A percentile compares a stretch with the other conserved stretches of the same genome.
Conservation (phyloP, 1,140 invertebrate species). For the Saccostrea glomerata region DNA sequence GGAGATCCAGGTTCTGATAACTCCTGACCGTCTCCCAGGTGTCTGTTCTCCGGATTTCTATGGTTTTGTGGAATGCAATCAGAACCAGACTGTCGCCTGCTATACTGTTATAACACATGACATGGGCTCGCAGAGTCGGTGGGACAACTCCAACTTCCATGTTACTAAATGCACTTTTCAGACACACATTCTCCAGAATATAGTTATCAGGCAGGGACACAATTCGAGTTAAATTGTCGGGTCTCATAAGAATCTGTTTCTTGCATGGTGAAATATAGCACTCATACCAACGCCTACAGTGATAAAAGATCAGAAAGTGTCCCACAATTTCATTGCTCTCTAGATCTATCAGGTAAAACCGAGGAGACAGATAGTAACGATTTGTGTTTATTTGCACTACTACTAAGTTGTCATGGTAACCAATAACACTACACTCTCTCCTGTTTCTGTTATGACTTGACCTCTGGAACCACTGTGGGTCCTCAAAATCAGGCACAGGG, state of each 20-base stretch:
- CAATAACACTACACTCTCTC: conserved; percentile 64
- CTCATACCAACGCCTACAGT: conserved; percentile 68
- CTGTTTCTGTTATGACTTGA: conserved; percentile 57
- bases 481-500: conserved; percentile 53
- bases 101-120: conserved; percentile 62
- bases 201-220: conserved; percentile 65
- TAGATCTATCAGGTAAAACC: conserved; percentile 69
- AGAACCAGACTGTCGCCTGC: conserved; percentile 59
- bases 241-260: conserved; percentile 62
- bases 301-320: conserved; percentile 67
- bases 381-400: conserved; percentile 67
- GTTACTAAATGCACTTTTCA: conserved; percentile 47
- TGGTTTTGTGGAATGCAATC: conserved; percentile 53
- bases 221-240: conserved; percentile 66
- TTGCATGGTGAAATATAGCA: conserved; percentile 70
- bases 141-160: conserved; percentile 50
- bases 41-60: conserved; percentile 59
- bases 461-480: conserved; percentile 58
- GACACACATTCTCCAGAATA: conserved; percentile 61
- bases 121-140: conserved; percentile 58
- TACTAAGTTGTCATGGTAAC: conserved; percentile 58
- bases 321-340: conserved; percentile 56
- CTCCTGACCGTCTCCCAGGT: conserved; percentile 56
- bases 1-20: conserved; percentile 58
- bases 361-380: conserved; percentile 60